Conservation (phyloP, 2,113 vertebrate species). For the Cyprinodon tularosa region DNA sequence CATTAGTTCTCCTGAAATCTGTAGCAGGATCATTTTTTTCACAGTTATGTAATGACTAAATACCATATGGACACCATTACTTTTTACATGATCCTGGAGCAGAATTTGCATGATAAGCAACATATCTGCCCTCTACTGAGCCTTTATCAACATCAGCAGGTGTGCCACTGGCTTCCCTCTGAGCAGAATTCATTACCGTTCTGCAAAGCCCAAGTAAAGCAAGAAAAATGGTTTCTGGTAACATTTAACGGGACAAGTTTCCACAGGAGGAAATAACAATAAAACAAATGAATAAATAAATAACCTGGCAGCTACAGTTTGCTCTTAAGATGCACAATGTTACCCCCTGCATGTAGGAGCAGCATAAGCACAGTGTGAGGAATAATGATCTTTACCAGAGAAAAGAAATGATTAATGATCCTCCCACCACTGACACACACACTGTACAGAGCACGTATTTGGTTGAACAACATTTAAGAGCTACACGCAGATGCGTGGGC, state of each 20-base stretch:
- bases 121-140: slow-evolving; percentile 24
- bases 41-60: background rate
- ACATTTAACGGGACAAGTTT: slow-evolving; percentile 49
- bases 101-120: slow-evolving; percentile 16
- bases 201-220: slow-evolving; percentile 41
- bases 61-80: background rate
- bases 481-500: slow-evolving; percentile 21
- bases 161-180: slow-evolving; percentile 37
- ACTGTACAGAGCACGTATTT: background rate
- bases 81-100: slow-evolving; percentile 3
- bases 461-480: slow-evolving; percentile 24
- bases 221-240: slow-evolving; percentile 52
- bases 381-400: slow-evolving; percentile 62
- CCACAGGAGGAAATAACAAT: slow-evolving; percentile 34
- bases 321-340: slow-evolving; percentile 58
- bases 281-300: slow-evolving; percentile 43
- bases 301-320: slow-evolving; percentile 29
- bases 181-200: slow-evolving; percentile 53
- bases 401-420: slow-evolving; percentile 59
- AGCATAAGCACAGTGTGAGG: slow-evolving; percentile 12
- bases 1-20: slow-evolving; percentile 13
- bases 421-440: slow-evolving; percentile 11
- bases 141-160: slow-evolving; percentile 64
- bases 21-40: background rate
- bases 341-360: slow-evolving; percentile 39